Percentiles rank a stretch among this genome's conserved stretches.
Conservation (phyloP, 2,797 vertebrate genomes). For the Pantherophis vulpinus region DNA sequence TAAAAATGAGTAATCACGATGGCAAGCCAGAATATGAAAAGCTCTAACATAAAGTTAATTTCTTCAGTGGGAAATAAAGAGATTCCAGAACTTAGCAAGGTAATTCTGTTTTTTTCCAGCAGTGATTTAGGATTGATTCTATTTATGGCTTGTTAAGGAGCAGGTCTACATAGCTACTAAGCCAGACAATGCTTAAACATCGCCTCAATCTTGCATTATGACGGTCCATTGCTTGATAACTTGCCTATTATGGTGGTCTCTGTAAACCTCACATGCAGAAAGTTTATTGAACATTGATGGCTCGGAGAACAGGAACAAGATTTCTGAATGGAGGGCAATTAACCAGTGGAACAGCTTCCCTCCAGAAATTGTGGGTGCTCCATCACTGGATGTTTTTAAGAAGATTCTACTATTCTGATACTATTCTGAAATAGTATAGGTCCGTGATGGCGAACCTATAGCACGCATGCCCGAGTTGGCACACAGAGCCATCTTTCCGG, state of each 20-base stretch:
- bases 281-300: not conserved
- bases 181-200: not conserved
- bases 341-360: no score
- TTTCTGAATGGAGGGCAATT: no score
- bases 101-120: not conserved
- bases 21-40: not conserved
- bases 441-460: no score
- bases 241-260: not conserved
- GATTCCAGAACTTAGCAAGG: not conserved
- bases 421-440: no score
- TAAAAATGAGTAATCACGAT: constrained; percentile 20
- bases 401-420: no score
- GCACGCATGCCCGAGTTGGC: no score
- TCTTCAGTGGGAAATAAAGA: constrained; percentile 9
- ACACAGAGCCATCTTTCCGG: no score
- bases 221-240: not conserved
- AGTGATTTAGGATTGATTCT: not conserved
- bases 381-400: no score
- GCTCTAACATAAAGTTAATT: constrained; percentile 24
- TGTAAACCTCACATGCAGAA: not conserved
- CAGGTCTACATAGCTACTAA: not conserved
- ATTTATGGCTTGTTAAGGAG: not conserved
- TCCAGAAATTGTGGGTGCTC: no score
- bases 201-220: not conserved
- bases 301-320: not conserved